Percentiles rank a stretch among this genome's conserved stretches.
Evolutionary conservation across 2,797 vertebrate genomes (phyloP).

Genomic region (Echeneis naucrates): DNA sequence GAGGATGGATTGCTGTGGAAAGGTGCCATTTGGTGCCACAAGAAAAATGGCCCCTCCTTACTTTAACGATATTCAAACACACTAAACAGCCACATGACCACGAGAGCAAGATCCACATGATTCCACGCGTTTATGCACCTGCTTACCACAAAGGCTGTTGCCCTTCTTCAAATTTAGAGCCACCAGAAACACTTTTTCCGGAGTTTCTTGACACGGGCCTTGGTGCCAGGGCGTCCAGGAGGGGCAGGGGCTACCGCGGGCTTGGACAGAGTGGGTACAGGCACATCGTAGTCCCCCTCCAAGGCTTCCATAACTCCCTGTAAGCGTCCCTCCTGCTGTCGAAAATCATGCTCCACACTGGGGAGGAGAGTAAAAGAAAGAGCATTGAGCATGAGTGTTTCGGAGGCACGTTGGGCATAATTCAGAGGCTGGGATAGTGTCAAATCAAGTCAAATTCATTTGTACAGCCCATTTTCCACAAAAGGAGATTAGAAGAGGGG

Average conservation of each 20-base stretch:
- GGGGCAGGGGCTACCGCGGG: conserved; percentile 43
- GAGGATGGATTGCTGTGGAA: conserved; percentile 15
- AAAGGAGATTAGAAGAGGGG: conserved; percentile 28
- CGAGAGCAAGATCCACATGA: conserved; percentile 26
- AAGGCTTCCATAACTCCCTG: conserved; percentile 87
- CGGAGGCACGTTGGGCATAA: conserved; percentile 7
- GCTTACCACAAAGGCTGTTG: neutral
- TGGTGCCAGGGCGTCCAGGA: conserved; percentile 72
- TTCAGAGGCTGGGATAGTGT: conserved; percentile 25
- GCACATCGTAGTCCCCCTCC: conserved; percentile 82
- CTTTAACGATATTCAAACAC: conserved; percentile 24
- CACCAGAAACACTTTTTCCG: conserved; percentile 99
- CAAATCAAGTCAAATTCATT: conserved; percentile 40
- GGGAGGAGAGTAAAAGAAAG: conserved; percentile 48
- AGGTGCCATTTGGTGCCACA: conserved; percentile 48
- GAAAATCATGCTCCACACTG: conserved; percentile 97
- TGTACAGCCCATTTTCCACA: conserved; percentile 28
- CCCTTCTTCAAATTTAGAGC: conserved; percentile 84
- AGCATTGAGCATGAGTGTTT: too few species aligned
- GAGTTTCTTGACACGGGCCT: conserved; percentile 91
- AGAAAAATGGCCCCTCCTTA: conserved; percentile 13
- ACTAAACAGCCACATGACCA: conserved; percentile 16
- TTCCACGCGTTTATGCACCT: conserved; percentile 27
- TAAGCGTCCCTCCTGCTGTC: conserved; percentile 94
- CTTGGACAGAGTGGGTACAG: conserved; percentile 66